A percentile compares a stretch with the other conserved stretches of the same genome.
Conservation (phyloP, 2,113 vertebrate genomes). For the Tetrax tetrax region DNA sequence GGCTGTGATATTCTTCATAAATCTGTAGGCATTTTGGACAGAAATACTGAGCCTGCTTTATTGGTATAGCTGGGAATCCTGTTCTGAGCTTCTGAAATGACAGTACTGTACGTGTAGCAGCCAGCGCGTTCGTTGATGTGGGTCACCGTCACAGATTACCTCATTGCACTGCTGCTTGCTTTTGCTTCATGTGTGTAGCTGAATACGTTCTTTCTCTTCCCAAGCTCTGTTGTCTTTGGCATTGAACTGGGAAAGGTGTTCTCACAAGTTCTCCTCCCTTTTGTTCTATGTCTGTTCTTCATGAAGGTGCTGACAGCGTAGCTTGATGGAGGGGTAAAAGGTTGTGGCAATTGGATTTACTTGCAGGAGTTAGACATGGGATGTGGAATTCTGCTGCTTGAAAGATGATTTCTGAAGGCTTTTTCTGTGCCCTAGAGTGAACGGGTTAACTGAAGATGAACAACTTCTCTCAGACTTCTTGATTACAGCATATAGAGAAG, state of each 20-base stretch:
- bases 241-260: neutral
- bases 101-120: neutral
- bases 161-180: neutral
- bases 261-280: neutral
- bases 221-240: neutral
- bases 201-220: neutral
- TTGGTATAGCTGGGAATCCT: neutral
- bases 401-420: neutral
- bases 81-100: neutral
- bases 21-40: neutral
- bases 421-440: neutral
- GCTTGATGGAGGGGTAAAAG: neutral
- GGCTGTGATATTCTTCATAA: neutral
- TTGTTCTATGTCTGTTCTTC: neutral
- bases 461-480: neutral
- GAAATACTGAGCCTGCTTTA: neutral
- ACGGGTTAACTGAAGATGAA: neutral
- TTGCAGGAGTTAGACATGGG: neutral
- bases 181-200: fast-evolving
- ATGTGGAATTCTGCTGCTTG: neutral
- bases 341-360: neutral
- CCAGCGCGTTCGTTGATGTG: fast-evolving
- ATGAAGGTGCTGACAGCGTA: fast-evolving
- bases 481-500: neutral
- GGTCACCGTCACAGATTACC: neutral